phyloP scores from a whole-genome alignment of 2,113 vertebrate genomes.

The Cephalopterus ornatus region DNA sequence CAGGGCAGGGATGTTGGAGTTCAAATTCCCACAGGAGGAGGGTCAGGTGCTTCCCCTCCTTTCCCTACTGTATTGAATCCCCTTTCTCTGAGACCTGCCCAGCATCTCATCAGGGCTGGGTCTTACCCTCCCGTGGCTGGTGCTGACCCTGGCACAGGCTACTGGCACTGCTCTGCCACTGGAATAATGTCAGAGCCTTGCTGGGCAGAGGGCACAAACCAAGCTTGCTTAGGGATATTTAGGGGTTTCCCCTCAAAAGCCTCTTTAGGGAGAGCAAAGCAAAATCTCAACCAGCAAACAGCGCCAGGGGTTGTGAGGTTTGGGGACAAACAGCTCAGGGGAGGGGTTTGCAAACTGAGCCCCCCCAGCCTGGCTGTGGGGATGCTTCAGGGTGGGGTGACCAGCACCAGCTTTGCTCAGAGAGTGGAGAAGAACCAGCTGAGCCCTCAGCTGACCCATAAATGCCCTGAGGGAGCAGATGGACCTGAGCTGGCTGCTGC shows the following conservation, averaged over 20 bases:
- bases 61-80: not conserved
- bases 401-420: not conserved
- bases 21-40: too few relatives aligned
- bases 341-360: not conserved
- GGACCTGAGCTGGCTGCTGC: not conserved
- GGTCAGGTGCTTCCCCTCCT: not conserved
- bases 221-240: not conserved
- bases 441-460: accelerated
- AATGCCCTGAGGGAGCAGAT: accelerated
- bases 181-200: not conserved
- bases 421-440: not conserved
- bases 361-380: not conserved
- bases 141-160: accelerated
- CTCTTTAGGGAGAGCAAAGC: not conserved
- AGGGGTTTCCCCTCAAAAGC: not conserved
- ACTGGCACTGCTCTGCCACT: not conserved
- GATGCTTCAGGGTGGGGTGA: not conserved
- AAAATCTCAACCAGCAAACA: accelerated
- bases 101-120: accelerated
- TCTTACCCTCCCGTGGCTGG: accelerated
- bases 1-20: not conserved
- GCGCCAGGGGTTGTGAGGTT: accelerated
- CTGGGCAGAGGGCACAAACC: not conserved
- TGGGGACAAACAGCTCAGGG: not conserved
- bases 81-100: not conserved